phyloP scores from a whole-genome alignment of 1,140 invertebrate genomes.

The Geopemphigus sp. region DNA sequence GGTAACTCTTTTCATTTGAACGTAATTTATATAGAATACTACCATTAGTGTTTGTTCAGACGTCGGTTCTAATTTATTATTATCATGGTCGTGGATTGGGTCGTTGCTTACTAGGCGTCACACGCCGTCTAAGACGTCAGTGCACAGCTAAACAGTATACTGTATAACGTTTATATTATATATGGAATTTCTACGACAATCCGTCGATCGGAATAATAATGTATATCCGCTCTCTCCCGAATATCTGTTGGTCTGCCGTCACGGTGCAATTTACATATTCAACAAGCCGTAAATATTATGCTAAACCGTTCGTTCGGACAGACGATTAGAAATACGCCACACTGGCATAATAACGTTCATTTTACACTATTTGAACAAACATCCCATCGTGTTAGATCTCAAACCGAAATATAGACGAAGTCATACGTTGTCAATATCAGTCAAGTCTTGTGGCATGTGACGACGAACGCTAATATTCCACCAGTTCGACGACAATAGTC shows the following conservation, averaged over 20 bases:
- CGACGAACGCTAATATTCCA: neutral
- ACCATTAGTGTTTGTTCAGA: too few relatives aligned
- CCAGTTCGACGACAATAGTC: too few relatives aligned
- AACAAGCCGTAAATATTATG: conserved; percentile 44
- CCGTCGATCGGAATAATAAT: neutral
- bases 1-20: too few relatives aligned
- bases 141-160: too few relatives aligned
- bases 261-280: conserved; percentile 25
- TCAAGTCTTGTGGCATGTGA: neutral
- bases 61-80: neutral
- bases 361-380: conserved; percentile 48
- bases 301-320: conserved; percentile 19
- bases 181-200: neutral
- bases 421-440: too few relatives aligned
- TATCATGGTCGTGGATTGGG: neutral
- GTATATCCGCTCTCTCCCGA: neutral
- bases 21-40: too few relatives aligned
- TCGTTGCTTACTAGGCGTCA: neutral
- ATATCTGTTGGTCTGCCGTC: neutral
- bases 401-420: neutral
- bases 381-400: conserved; percentile 24
- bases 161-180: neutral
- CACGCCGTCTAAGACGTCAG: neutral
- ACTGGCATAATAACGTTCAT: conserved; percentile 28
- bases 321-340: conserved; percentile 23